Percentiles rank a stretch among this genome's conserved stretches.
Evolutionary conservation across 2,888 invertebrate genomes (phyloP).

Genomic region (Linyphia triangularis): DNA sequence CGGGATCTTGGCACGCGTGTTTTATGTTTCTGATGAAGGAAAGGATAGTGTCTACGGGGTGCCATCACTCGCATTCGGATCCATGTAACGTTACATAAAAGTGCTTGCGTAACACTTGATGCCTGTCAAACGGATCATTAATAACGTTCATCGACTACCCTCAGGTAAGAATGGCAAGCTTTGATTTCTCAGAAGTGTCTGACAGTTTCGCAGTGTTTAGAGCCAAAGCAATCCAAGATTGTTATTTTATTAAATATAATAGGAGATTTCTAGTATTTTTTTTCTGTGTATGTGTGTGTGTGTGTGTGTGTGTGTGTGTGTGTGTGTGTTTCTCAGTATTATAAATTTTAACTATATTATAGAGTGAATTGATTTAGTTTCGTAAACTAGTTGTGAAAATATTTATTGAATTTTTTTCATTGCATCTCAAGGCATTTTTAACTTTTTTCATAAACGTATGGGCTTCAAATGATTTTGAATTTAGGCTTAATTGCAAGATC

Average conservation of each 20-base stretch:
- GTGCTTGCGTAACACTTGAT: conserved; percentile 14
- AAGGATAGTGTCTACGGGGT: conserved; percentile 22
- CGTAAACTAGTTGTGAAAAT: no score
- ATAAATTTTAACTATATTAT: no score
- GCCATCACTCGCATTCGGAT: conserved; percentile 49
- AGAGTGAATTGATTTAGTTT: no score
- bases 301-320: no score
- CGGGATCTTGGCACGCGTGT: conserved; percentile 6
- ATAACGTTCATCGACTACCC: neutral
- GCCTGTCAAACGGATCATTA: conserved; percentile 48
- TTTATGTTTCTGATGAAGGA: conserved; percentile 9
- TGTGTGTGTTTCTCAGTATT: no score
- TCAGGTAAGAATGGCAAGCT: neutral
- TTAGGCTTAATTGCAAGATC: no score
- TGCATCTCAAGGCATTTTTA: no score
- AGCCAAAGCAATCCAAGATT: neutral
- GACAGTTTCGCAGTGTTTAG: neutral
- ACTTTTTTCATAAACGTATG: no score
- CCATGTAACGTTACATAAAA: conserved; percentile 27
- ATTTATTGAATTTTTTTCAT: no score
- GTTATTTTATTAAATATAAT: neutral
- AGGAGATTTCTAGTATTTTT: no score
- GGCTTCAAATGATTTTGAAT: no score
- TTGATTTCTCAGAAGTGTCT: neutral
- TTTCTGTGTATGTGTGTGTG: no score